These are phyloP conservation scores for Nemapogon koenigi DNA, from an alignment of 2,888 invertebrate species.

Conservation along the genomic window DNA sequence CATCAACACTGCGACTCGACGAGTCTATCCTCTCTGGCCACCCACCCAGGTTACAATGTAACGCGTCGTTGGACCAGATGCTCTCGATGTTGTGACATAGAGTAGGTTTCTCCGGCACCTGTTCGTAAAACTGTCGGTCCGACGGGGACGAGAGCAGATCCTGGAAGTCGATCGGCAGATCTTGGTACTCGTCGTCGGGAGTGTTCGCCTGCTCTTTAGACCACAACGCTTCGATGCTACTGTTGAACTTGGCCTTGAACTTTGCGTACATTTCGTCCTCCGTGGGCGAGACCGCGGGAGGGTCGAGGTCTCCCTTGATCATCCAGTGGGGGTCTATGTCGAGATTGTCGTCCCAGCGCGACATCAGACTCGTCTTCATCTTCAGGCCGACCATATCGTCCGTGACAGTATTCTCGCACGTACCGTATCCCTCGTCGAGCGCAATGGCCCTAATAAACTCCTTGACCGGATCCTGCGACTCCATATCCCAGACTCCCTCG, in stretches of 20 bases:
- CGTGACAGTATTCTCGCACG: constrained; percentile 53
- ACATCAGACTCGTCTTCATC: constrained; percentile 34
- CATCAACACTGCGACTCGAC: constrained; percentile 24
- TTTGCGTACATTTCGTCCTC: constrained; percentile 64
- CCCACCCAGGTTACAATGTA: neutral
- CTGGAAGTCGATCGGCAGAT: constrained; percentile 67
- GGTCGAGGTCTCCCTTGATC: constrained; percentile 33
- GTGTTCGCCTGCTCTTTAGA: constrained; percentile 53
- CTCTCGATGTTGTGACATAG: constrained; percentile 38
- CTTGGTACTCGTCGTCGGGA: constrained; percentile 63
- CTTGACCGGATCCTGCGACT: constrained; percentile 51
- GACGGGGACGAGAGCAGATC: constrained; percentile 66
- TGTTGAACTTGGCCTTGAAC: constrained; percentile 72
- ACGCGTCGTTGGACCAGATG: constrained; percentile 36
- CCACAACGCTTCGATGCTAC: constrained; percentile 73
- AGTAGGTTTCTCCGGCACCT: constrained; percentile 37
- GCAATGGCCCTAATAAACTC: constrained; percentile 55
- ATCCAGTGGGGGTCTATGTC: constrained; percentile 39
- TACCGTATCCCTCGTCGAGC: constrained; percentile 57
- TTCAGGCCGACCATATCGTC: constrained; percentile 37
- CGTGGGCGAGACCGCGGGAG: constrained; percentile 34
- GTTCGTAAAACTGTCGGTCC: constrained; percentile 51
- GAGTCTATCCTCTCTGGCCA: constrained; percentile 17
- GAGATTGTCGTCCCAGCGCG: constrained; percentile 43
- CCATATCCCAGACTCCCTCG: constrained; percentile 59